Base-by-base conservation (phyloP, 2,797 vertebrate genomes). In the Rhyacichthys aspro region DNA sequence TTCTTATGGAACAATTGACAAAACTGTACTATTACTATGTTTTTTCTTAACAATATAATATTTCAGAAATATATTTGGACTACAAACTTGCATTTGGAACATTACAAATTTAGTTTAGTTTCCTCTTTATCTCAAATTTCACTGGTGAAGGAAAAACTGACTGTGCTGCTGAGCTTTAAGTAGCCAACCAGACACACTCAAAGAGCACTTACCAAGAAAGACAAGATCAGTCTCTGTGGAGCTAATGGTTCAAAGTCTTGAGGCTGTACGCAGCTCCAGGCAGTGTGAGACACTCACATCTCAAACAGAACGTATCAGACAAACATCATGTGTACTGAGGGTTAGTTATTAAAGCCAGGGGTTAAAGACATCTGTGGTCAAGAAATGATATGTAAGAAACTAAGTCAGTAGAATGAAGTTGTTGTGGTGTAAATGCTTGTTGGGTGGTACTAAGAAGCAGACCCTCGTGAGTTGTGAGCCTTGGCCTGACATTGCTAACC, bases 301-400 rank as follows among this genome's bases (percentile, higher is more conserved):
- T 69, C 76, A 77, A 66, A 81, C 53, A 62, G 65, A 74, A 63
- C 58, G 70, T 67, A 66, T 67, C 82, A 86, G 76, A 68, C 65
- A 59, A 45, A 55, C 59, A 43, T 65, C 57, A 59, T 18, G 59
- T 50, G 69, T 55, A 66, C 50, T 74, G 23, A 68, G 73, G 42
- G 19, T 55, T 38, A 11, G 39, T 11, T 12, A 12, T 16, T 80
- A 85, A 70, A 66, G 76, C 59, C 63, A 69, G 59, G 59, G 41
- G 28, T 8, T 1, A 16, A 43, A 43, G 42, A 43, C 42, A 2
- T 43, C 9, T 43, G 42, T 16, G 17, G 39, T 14, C 2, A n/a
- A n/a, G n/a, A n/a, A n/a, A 5, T 28, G 23, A 5, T 28, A 28
- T 28, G 23, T 6, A 28, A 28, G 23, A 28, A 28, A 28, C 23